phyloP scores from a whole-genome alignment of 2,888 invertebrate species.

The Orchestes rusci region DNA sequence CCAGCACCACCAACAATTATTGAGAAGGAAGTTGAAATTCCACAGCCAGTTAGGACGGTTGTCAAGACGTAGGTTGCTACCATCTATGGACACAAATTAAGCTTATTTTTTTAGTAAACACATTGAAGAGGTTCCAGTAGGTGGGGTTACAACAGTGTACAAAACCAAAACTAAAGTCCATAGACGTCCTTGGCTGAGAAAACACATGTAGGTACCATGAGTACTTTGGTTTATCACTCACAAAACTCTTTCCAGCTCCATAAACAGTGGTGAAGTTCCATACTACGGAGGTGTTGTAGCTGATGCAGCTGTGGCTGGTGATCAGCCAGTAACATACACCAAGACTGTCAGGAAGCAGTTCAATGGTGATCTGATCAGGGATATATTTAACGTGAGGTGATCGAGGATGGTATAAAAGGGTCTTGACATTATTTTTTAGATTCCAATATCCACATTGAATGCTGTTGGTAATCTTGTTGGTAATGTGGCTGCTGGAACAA shows the following conservation, averaged over 20 bases:
- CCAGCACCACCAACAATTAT: conserved; percentile 38
- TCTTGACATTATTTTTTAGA: conserved; percentile 44
- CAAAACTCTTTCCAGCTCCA: neutral
- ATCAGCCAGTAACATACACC: conserved; percentile 7
- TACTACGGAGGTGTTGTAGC: conserved; percentile 14
- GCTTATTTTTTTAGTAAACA: too few species aligned
- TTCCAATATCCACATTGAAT: conserved; percentile 58
- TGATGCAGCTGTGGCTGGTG: neutral
- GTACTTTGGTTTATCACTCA: neutral
- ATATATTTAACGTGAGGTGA: conserved; percentile 61
- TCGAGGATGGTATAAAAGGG: neutral
- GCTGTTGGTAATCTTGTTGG: conserved; percentile 59
- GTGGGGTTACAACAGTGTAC: neutral
- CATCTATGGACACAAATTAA: too few species aligned
- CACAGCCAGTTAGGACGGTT: conserved; percentile 24
- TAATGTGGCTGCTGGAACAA: conserved; percentile 44
- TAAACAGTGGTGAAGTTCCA: conserved; percentile 8
- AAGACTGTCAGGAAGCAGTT: conserved; percentile 29
- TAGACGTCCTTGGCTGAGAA: conserved; percentile 29
- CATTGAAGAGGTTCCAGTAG: neutral
- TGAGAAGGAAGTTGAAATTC: conserved; percentile 36
- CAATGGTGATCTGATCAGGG: conserved; percentile 46
- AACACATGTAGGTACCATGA: conserved; percentile 34
- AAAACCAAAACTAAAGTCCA: conserved; percentile 28
- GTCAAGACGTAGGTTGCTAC: conserved; percentile 21